phyloP scores from a whole-genome alignment of 2,797 vertebrate species.

The Anas capensis region DNA sequence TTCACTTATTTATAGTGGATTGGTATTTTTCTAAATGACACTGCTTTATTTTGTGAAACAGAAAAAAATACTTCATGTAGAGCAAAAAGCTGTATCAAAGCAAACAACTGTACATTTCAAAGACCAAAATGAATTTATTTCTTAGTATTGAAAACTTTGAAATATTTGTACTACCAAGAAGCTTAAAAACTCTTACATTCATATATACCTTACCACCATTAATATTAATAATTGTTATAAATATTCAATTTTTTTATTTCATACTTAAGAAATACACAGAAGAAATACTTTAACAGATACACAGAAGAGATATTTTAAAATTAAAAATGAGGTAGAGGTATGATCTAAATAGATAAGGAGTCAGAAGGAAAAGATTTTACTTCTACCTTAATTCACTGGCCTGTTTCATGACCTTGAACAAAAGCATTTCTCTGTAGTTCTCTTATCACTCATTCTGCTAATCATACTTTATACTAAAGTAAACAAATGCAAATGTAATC shows the following conservation, averaged over 20 bases:
- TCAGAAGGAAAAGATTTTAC: neutral
- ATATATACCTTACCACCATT: neutral
- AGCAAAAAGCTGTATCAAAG: neutral
- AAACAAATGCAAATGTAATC: constrained; percentile 18
- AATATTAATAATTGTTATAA: neutral
- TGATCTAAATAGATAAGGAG: neutral
- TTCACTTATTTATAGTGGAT: neutral
- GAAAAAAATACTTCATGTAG: neutral
- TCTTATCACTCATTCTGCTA: constrained; percentile 5
- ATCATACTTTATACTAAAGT: neutral
- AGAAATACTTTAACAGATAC: neutral
- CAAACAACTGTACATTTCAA: neutral
- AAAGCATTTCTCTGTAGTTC: neutral
- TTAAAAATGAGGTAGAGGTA: neutral
- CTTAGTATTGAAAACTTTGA: neutral
- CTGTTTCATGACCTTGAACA: neutral
- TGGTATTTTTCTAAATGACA: neutral
- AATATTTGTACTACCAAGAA: neutral
- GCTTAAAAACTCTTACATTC: neutral
- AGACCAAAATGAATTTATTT: neutral
- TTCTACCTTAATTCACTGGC: neutral
- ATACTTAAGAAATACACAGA: neutral
- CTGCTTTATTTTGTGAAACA: neutral
- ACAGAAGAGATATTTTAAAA: neutral
- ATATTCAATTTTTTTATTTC: neutral